Evolutionary conservation across 2,113 vertebrate genomes (phyloP), one percentile per base, ranked within the genome.

Genomic region (Scomber scombrus): DNA sequence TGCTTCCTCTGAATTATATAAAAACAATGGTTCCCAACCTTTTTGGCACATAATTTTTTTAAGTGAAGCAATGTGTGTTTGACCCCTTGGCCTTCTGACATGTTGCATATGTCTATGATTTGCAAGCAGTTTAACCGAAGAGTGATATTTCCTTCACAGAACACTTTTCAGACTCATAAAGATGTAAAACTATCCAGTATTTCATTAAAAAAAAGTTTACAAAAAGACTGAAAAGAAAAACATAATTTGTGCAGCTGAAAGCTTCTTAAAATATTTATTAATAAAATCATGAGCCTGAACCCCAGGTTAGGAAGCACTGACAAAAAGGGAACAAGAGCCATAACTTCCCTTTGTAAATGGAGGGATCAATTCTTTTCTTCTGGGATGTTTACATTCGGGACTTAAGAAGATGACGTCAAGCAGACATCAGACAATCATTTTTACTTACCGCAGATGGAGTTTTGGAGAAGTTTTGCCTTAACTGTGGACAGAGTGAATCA

Each of bases 321-420:
- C 14, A 9, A 18, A 34, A 9, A 69, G 49, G 26, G 43, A 54
- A 4, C 54, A 21, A 54, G 34, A 50, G 40, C 21, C 71, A 13
- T 60, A 68, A 69, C 50, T 18, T 58, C 47, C 18, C 15, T 63
- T 65, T 70, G 19, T 26, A 71, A 51, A 51, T 15, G 23, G 19
- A 71, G 23, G 65, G 40, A 57, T 60, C 29, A 43, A 0, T 71
- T 34, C 13, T 68, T 51, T 54, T 16, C 26, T 6, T 50, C n/a
- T 45, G 45, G 50, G 49, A 49, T 71, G 18, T 75, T 78, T 75
- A 58, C 23, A 21, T 71, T 29, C 64, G 56, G 51, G 40, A 76
- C 46, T 65, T 56, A 43, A 29, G n/a, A 15, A 21, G 43, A 73
- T 69, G 55, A 40, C 11, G 10, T 61, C 49, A 71, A 79, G 56